Evolutionary conservation across 2,888 invertebrate species (phyloP).

Genomic region (Lydus trimaculatus): DNA sequence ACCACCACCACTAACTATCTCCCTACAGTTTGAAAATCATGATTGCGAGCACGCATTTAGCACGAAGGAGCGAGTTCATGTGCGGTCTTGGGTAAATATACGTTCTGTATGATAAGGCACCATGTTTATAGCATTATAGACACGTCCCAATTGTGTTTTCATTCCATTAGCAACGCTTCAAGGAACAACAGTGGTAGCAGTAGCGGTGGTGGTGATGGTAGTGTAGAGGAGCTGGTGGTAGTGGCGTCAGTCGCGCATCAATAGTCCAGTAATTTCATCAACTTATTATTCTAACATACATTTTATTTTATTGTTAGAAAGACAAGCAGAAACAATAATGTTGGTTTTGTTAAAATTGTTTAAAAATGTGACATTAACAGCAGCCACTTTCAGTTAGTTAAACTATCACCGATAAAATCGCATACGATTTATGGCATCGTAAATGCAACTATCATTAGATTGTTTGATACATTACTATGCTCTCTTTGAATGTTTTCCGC

Average conservation of each 20-base stretch:
- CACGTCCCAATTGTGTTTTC: constrained; percentile 50
- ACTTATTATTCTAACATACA: background rate
- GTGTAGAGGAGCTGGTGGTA: too few relatives aligned
- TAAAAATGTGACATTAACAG: background rate
- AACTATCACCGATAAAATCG: constrained; percentile 28
- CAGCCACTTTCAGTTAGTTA: background rate
- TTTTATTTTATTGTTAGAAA: background rate
- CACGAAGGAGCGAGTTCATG: constrained; percentile 35
- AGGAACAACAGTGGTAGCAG: constrained; percentile 18
- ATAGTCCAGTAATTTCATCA: constrained; percentile 16
- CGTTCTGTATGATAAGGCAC: constrained; percentile 47
- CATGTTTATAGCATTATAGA: constrained; percentile 48
- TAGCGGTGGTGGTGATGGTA: background rate
- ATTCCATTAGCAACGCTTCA: constrained; percentile 48
- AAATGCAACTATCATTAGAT: constrained; percentile 25
- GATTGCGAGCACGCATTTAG: constrained; percentile 38
- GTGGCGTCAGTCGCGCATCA: constrained; percentile 24
- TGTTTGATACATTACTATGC: background rate
- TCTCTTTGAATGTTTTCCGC: background rate
- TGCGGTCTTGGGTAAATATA: constrained; percentile 45
- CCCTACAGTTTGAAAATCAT: constrained; percentile 29
- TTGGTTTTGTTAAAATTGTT: background rate
- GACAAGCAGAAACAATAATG: background rate
- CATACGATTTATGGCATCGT: constrained; percentile 26
- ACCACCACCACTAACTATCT: constrained; percentile 6